Evolutionary conservation across 2,113 vertebrate genomes (phyloP).

Genomic region (Calidris pygmaea): DNA sequence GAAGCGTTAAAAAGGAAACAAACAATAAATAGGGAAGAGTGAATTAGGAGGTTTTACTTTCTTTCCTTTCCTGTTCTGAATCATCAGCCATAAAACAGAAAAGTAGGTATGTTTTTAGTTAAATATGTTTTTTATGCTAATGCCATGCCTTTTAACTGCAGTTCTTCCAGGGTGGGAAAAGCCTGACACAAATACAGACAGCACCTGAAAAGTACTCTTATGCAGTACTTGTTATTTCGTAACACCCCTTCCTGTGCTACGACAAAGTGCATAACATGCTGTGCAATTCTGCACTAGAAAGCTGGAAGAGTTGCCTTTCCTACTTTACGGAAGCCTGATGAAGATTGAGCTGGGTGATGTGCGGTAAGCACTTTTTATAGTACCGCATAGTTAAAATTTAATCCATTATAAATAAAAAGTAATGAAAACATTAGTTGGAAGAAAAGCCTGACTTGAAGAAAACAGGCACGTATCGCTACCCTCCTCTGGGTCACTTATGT

Average conservation of each 20-base stretch:
- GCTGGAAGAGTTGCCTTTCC: background rate
- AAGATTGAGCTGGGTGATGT: background rate
- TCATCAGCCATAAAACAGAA: background rate
- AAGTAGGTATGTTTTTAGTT: background rate
- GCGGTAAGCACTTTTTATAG: constrained; percentile 7
- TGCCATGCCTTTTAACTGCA: background rate
- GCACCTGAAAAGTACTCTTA: constrained; percentile 12
- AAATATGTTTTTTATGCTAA: constrained; percentile 7
- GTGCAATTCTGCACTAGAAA: background rate
- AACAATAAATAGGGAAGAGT: background rate
- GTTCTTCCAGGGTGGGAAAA: constrained; percentile 21
- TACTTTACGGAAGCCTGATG: background rate
- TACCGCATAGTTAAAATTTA: background rate
- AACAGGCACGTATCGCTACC: background rate
- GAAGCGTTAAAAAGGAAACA: constrained; percentile 9
- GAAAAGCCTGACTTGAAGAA: background rate
- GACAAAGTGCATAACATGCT: background rate
- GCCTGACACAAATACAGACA: background rate
- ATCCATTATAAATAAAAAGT: background rate
- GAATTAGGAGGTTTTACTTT: background rate
- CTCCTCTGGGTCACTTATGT: background rate
- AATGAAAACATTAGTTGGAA: background rate
- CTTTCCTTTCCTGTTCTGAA: background rate
- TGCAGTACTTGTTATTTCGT: constrained; percentile 20
- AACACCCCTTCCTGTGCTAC: background rate